phyloP scores from a whole-genome alignment of 1,140 invertebrate species.

The Plodia interpunctella region DNA sequence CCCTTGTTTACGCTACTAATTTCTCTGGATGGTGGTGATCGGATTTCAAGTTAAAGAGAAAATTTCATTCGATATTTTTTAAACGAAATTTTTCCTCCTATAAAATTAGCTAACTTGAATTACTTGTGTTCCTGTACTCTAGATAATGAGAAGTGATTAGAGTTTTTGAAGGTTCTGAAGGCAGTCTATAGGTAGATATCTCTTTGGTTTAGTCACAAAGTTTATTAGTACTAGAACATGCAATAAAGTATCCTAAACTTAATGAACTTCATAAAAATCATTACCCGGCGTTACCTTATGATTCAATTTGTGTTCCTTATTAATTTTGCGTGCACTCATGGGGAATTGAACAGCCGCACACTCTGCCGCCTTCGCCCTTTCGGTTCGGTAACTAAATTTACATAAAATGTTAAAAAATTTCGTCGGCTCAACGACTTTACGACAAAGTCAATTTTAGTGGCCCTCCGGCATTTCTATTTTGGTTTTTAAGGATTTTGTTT shows the following conservation, averaged over 20 bases:
- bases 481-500: neutral
- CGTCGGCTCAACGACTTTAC: neutral
- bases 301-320: neutral
- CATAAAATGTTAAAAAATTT: slow-evolving; percentile 4
- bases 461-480: neutral
- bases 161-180: too few species aligned
- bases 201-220: too few species aligned
- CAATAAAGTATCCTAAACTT: too few species aligned
- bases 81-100: neutral
- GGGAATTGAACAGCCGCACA: neutral
- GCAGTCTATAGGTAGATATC: too few species aligned
- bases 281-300: neutral
- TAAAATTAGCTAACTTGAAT: too few species aligned
- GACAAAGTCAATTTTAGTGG: neutral
- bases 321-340: slow-evolving; percentile 3
- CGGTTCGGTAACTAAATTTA: slow-evolving; percentile 2
- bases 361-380: neutral
- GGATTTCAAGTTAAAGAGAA: neutral
- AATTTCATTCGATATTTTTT: neutral
- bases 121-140: too few species aligned
- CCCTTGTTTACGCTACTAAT: neutral
- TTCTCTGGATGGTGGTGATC: neutral
- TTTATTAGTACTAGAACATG: too few species aligned
- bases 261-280: too few species aligned
- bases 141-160: too few species aligned